phyloP scores from a whole-genome alignment of 2,797 vertebrate genomes.

The Loris lydekkerianus region DNA sequence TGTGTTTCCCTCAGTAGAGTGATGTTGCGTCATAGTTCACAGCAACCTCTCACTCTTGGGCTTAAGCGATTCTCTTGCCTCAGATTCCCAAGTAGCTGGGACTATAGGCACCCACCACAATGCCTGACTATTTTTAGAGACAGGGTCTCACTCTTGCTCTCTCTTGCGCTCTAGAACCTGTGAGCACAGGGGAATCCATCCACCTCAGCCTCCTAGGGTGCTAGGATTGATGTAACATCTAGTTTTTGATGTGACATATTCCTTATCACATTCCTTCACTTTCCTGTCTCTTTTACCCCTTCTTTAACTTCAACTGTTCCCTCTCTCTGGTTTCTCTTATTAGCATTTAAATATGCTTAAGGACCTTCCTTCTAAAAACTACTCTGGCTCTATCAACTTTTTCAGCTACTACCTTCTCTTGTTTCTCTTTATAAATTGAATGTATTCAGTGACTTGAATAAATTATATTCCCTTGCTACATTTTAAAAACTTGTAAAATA shows the following conservation, averaged over 20 bases:
- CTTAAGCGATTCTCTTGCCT: too few relatives aligned
- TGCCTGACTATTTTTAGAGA: too few relatives aligned
- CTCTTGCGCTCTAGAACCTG: too few relatives aligned
- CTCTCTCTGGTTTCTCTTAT: background rate
- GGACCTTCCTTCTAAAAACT: slow-evolving; percentile 1
- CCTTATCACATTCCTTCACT: background rate
- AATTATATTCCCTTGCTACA: slow-evolving; percentile 15
- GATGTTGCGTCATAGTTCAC: too few relatives aligned
- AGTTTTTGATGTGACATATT: background rate
- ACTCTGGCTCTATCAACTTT: slow-evolving; percentile 3
- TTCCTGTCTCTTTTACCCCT: background rate
- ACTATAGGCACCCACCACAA: too few relatives aligned
- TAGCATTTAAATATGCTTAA: slow-evolving; percentile 1
- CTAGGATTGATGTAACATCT: too few relatives aligned
- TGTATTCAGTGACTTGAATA: background rate
- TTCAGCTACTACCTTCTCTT: background rate
- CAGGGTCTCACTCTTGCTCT: too few relatives aligned
- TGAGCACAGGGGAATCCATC: too few relatives aligned
- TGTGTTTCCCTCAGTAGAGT: too few relatives aligned
- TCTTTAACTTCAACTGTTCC: background rate
- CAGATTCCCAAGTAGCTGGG: too few relatives aligned
- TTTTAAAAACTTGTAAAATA: slow-evolving; percentile 9
- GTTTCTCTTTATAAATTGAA: background rate
- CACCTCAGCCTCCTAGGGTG: too few relatives aligned
- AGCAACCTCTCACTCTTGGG: too few relatives aligned